Evolutionary conservation across 2,797 vertebrate species (phyloP).

Genomic region (Urocyon cinereoargenteus): DNA sequence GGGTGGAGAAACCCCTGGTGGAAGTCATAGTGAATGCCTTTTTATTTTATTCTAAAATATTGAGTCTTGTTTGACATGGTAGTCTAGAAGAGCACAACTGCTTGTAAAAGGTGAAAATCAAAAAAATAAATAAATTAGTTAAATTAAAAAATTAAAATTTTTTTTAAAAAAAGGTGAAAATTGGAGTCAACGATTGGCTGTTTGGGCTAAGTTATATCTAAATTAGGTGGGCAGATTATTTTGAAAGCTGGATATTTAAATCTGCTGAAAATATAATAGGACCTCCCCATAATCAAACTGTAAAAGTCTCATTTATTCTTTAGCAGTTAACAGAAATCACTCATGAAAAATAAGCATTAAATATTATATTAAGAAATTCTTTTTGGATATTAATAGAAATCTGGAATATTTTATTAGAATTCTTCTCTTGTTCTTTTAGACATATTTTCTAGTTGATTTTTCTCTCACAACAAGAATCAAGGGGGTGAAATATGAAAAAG

Average conservation of each 20-base stretch:
- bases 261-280: background rate
- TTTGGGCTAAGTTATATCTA: background rate
- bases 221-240: background rate
- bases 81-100: background rate
- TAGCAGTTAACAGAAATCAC: background rate
- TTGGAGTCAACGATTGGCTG: background rate
- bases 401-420: background rate
- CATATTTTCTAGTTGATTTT: background rate
- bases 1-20: background rate
- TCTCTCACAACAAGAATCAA: background rate
- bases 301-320: background rate
- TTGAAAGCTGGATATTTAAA: slow-evolving; percentile 1
- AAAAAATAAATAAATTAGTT: too few relatives aligned
- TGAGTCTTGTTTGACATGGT: background rate
- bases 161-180: background rate
- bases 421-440: background rate
- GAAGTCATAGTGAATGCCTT: background rate
- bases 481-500: background rate
- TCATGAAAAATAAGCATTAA: background rate
- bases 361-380: background rate
- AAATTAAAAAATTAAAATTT: too few relatives aligned
- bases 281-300: background rate
- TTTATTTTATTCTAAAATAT: background rate
- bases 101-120: background rate
- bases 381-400: slow-evolving; percentile 28